Percentiles rank a stretch among this genome's conserved stretches.
Conservation (phyloP, 2,113 vertebrate species). For the Odontesthes bonariensis region DNA sequence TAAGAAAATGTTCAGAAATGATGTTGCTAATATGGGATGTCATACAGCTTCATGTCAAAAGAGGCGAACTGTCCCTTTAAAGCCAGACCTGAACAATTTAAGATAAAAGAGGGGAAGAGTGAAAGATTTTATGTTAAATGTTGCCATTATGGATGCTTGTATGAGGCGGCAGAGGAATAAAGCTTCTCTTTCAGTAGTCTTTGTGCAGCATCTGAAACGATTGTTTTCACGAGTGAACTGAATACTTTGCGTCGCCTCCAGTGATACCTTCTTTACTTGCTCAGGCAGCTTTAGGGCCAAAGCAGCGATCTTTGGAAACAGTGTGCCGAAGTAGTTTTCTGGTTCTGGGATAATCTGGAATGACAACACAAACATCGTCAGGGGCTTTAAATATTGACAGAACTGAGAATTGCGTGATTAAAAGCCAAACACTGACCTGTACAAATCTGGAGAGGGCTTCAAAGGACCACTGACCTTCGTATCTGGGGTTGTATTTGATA, state of each 20-base stretch:
- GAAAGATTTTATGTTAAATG: too few species aligned
- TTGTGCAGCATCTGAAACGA: too few species aligned
- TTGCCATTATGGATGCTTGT: too few species aligned
- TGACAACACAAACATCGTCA: background rate
- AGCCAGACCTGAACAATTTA: too few species aligned
- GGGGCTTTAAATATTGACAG: background rate
- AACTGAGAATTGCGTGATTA: background rate
- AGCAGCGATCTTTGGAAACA: conserved; percentile 71
- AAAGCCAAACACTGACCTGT: conserved; percentile 53
- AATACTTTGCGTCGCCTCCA: background rate
- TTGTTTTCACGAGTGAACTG: background rate
- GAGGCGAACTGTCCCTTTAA: too few species aligned
- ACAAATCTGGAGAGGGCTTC: conserved; percentile 49
- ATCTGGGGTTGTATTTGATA: conserved; percentile 68
- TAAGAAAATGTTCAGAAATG: too few species aligned
- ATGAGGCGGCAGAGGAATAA: too few species aligned
- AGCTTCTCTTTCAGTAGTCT: too few species aligned
- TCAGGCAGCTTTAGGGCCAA: conserved; percentile 69
- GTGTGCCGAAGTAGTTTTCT: background rate
- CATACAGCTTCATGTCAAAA: too few species aligned
- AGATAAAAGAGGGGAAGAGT: too few species aligned
- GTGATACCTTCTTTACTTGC: conserved; percentile 54
- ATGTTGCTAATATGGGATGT: too few species aligned
- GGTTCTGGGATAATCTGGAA: background rate
- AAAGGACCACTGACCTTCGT: conserved; percentile 71